Percentiles rank a stretch among this genome's conserved stretches.
These are phyloP conservation scores for Bothrops jararaca DNA, from an alignment of 2,113 vertebrate genomes.

Conservation along the genomic window DNA sequence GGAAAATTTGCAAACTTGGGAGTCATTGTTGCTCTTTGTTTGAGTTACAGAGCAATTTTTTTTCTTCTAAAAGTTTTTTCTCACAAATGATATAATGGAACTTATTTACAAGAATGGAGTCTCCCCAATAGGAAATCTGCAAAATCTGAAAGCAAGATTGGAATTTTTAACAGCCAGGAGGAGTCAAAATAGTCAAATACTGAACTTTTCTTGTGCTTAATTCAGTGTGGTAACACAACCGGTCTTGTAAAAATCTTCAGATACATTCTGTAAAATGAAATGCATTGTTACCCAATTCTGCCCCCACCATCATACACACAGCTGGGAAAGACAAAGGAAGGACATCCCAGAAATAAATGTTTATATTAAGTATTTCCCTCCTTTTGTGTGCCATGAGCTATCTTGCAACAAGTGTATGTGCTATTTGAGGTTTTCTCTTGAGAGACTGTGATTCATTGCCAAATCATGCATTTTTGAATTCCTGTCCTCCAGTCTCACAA, in stretches of 20 bases:
- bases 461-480: conserved; percentile 42
- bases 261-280: background rate
- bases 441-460: conserved; percentile 36
- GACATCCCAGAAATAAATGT: background rate
- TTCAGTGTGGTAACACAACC: background rate
- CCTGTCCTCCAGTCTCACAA: background rate
- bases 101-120: background rate
- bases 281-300: background rate
- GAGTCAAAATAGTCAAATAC: background rate
- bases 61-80: background rate
- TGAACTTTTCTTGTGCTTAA: background rate
- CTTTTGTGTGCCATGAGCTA: background rate
- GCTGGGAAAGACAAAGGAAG: background rate
- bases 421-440: background rate
- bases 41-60: background rate
- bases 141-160: background rate
- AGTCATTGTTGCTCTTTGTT: background rate
- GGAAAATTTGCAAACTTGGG: background rate
- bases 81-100: background rate
- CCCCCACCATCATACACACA: background rate
- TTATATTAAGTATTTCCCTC: background rate
- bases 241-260: background rate
- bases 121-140: background rate
- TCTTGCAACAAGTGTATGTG: background rate
- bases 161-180: background rate